Evolutionary conservation across 2,113 vertebrate genomes (phyloP).

Genomic region (Baryphthengus martii): DNA sequence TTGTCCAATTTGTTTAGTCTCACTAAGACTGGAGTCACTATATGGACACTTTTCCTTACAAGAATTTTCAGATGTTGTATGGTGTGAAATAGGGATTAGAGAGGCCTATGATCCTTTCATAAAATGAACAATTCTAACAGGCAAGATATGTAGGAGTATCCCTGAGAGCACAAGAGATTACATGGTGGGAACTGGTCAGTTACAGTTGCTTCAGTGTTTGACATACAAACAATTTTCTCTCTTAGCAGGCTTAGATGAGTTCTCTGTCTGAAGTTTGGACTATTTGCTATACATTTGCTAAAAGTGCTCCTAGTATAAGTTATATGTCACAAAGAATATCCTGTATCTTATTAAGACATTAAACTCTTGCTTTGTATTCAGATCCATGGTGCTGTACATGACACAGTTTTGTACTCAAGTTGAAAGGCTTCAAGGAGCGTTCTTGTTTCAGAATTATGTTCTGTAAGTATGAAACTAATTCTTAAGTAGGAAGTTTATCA

Average conservation of each 20-base stretch:
- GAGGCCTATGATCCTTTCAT: background rate
- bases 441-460: background rate
- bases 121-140: background rate
- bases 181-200: background rate
- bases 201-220: background rate
- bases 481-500: background rate
- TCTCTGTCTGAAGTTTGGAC: background rate
- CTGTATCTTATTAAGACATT: background rate
- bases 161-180: background rate
- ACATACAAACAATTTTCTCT: background rate
- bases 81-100: background rate
- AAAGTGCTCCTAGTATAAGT: background rate
- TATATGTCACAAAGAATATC: background rate
- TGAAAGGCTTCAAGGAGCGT: background rate
- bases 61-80: background rate
- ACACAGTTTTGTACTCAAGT: background rate
- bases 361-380: background rate
- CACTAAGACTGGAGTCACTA: background rate
- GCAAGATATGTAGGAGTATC: background rate
- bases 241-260: background rate
- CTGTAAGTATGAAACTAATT: background rate
- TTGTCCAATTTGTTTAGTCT: background rate
- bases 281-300: background rate
- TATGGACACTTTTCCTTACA: background rate
- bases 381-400: background rate